Conservation (phyloP, 2,113 vertebrate species). For the Scophthalmus maximus region DNA sequence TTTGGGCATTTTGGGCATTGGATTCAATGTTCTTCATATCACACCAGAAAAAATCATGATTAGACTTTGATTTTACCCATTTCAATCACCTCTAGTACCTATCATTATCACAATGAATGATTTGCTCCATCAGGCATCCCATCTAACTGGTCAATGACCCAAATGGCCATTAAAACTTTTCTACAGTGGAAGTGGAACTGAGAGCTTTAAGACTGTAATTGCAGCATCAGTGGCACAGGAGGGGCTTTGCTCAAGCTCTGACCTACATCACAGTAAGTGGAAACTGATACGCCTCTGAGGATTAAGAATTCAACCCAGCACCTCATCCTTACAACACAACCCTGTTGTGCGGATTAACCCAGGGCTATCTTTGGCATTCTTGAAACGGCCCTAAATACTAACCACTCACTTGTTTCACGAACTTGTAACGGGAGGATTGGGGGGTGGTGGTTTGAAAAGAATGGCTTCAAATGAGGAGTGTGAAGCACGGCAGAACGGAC, state of each 20-base stretch:
- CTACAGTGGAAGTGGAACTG: constrained; percentile 10
- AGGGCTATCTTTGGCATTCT: constrained; percentile 67
- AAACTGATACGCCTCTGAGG: constrained; percentile 75
- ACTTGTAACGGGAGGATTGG: constrained; percentile 33
- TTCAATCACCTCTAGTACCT: background rate
- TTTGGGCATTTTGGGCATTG: no score
- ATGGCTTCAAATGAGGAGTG: background rate
- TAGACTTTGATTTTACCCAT: background rate
- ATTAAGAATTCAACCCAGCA: constrained; percentile 72
- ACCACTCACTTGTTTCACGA: constrained; percentile 47
- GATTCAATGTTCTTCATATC: background rate
- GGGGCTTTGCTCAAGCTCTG: constrained; percentile 69
- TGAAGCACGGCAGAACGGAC: constrained; percentile 17
- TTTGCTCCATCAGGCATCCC: constrained; percentile 13
- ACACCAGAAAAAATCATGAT: background rate
- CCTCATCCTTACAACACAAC: constrained; percentile 60
- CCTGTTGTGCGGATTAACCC: constrained; percentile 72
- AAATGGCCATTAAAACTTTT: constrained; percentile 48
- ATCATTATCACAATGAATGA: background rate
- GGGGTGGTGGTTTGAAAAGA: constrained; percentile 14
- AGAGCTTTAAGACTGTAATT: constrained; percentile 46
- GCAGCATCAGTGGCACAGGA: constrained; percentile 56
- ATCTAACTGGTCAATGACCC: constrained; percentile 26
- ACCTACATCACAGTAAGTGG: constrained; percentile 77
- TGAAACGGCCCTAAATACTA: constrained; percentile 57